Evolutionary conservation across 1,140 invertebrate genomes (phyloP).

Genomic region (Arion vulgaris): DNA sequence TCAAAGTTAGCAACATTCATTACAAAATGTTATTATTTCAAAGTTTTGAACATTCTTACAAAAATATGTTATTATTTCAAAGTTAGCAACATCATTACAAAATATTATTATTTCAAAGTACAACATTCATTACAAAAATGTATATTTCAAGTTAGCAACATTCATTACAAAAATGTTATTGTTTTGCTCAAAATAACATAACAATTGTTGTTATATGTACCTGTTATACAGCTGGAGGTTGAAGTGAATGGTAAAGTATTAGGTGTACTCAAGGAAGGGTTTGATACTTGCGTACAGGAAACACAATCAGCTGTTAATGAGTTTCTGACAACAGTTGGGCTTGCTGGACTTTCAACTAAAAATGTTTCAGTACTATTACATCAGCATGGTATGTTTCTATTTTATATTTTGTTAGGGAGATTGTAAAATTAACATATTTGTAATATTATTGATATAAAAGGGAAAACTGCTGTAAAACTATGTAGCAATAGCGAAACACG

Average conservation of each 20-base stretch:
- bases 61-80: too few species aligned
- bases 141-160: too few species aligned
- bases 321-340: not conserved
- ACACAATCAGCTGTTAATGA: slow-evolving; percentile 40
- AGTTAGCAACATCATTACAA: too few species aligned
- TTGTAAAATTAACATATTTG: not conserved
- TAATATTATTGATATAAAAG: not conserved
- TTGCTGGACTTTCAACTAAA: not conserved
- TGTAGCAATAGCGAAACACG: too few species aligned
- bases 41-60: too few species aligned
- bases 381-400: not conserved
- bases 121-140: too few species aligned
- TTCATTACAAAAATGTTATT: too few species aligned
- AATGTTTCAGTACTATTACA: slow-evolving; percentile 24
- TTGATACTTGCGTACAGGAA: slow-evolving; percentile 46
- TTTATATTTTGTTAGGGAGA: not conserved
- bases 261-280: slow-evolving; percentile 59
- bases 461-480: too few species aligned
- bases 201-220: not conserved
- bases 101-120: too few species aligned
- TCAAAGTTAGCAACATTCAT: too few species aligned
- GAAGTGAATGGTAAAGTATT: slow-evolving; percentile 50
- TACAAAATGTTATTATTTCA: too few species aligned
- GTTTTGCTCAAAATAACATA: too few species aligned
- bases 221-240: slow-evolving; percentile 42